Evolutionary conservation across 2,888 invertebrate genomes (phyloP), one percentile per base, ranked within the genome.

Genomic region (Anorthoa munda): DNA sequence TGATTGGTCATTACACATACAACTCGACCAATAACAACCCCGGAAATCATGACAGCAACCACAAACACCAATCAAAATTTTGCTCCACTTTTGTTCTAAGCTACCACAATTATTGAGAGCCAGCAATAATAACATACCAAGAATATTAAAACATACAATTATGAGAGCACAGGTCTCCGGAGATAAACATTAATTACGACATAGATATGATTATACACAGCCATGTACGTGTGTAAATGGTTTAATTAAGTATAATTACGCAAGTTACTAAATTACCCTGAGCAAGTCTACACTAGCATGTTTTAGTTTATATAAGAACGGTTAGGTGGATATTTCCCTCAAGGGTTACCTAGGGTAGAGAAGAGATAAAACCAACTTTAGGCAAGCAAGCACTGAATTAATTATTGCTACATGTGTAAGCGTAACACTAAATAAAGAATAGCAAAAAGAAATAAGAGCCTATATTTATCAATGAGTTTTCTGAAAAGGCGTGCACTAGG

Each of bases 241-340:
- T 64, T 70, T 79, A 63, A 64, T 79, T 56, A 79, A 66, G 50
- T 65, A 13, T 79, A 56, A 79, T 61, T 73, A 73, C 15, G 56
- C 55, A 51, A 73, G 60, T 80, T 55, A 48, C 48, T 78, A 56
- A 73, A 73, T 51, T 72, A 51, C 64, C 17, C n/a, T 45, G 26
- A 15, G 18, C 15, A 45, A n/a, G 39, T 64, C 18, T 69, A 45
- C 51, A 13, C 64, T 50, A 23, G 45, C 12, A 26, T 79, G 73
- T 45, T 65, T 65, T 48, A 64, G 55, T 66, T 60, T 66, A 61
- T 9, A 56, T 73, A 51, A 46, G 39, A 45, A 23, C 21, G 17
- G 56, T 56, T 46, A 17, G 9, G n/a, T 26, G n/a, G 46, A 59
- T 68, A 69, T 69, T 77, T 60, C 39, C 26, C 77, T 13, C 31